phyloP scores from a whole-genome alignment of 2,797 vertebrate species.

The Kryptolebias ocellatus region DNA sequence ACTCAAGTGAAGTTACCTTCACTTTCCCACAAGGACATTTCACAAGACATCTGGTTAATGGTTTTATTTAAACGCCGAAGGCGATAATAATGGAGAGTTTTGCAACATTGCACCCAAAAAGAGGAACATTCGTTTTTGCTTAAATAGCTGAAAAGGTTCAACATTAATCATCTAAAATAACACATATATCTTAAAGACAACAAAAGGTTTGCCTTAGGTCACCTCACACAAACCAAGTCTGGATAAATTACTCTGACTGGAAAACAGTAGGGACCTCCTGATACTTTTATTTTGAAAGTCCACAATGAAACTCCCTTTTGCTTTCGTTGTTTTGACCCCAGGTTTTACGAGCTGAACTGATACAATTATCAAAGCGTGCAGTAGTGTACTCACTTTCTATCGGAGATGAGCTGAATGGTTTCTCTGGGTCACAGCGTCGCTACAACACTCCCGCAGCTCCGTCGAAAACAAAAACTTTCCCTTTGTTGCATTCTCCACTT shows the following conservation, averaged over 20 bases:
- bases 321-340: neutral
- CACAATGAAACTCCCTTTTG: neutral
- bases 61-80: too few species aligned
- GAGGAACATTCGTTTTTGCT: too few species aligned
- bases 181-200: too few species aligned
- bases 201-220: too few species aligned
- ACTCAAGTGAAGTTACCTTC: neutral
- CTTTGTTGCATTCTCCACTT: constrained; percentile 5
- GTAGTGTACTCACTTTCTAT: constrained; percentile 62
- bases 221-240: too few species aligned
- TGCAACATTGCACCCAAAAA: too few species aligned
- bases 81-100: too few species aligned
- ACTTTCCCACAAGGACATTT: too few species aligned
- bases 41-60: too few species aligned
- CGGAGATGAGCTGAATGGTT: constrained; percentile 32
- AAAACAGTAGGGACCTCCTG: neutral
- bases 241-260: too few species aligned
- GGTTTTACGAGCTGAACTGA: constrained; percentile 14
- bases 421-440: neutral
- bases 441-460: constrained; percentile 19
- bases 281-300: neutral
- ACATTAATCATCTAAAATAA: too few species aligned
- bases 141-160: too few species aligned
- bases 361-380: constrained; percentile 4
- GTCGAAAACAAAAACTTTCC: constrained; percentile 19